These are phyloP conservation scores for Podarcis siculus DNA, from an alignment of 2,797 vertebrate species.

Conservation along the genomic window DNA sequence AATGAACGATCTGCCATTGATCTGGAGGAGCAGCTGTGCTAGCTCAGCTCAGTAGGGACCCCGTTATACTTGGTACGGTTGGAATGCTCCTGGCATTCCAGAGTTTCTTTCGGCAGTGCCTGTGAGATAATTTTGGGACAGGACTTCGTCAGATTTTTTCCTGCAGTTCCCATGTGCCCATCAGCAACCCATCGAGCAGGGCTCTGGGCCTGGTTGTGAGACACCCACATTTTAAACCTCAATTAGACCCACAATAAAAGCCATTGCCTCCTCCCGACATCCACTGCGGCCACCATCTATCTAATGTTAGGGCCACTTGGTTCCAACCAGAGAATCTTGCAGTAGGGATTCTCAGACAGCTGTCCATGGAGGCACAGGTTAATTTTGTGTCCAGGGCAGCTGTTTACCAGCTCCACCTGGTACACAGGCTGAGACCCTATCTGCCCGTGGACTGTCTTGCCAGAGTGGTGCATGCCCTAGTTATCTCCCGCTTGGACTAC, in stretches of 20 bases:
- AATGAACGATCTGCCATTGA: background rate
- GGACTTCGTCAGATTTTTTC: background rate
- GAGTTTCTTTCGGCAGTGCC: background rate
- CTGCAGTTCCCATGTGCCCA: background rate
- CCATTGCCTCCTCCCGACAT: background rate
- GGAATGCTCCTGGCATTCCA: background rate
- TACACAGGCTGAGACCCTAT: no score
- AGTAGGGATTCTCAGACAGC: background rate
- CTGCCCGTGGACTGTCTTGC: no score
- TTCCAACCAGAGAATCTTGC: background rate
- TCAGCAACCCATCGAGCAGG: background rate
- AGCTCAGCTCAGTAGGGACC: background rate
- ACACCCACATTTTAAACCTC: background rate
- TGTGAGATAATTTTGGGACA: background rate
- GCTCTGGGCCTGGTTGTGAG: background rate
- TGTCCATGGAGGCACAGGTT: no score
- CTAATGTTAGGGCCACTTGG: no score
- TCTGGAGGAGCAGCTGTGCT: slow-evolving; percentile 21
- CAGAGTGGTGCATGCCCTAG: no score
- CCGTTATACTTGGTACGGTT: background rate
- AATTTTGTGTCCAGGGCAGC: no score
- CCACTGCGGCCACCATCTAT: no score
- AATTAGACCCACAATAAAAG: no score
- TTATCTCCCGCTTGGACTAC: no score
- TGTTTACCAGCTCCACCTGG: no score